Conservation (phyloP, 1,140 invertebrate genomes). For the Euura lappo region DNA sequence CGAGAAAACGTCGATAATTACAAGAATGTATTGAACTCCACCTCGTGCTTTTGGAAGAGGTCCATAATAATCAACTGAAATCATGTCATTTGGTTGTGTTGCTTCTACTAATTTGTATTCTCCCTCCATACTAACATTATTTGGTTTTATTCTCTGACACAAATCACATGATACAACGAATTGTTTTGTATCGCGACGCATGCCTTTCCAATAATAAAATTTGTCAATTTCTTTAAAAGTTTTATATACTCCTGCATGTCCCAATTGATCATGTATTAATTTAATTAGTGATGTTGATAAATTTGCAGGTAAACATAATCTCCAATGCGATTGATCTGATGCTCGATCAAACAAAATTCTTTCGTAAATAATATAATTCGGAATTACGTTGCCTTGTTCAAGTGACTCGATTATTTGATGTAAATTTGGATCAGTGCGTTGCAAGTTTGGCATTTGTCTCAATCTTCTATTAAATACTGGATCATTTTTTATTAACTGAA, state of each 20-base stretch:
- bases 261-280: slow-evolving; percentile 34
- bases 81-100: slow-evolving; percentile 29
- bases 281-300: slow-evolving; percentile 3
- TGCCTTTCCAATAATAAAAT: slow-evolving; percentile 33
- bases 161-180: slow-evolving; percentile 18
- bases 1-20: slow-evolving; percentile 42
- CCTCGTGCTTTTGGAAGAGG: slow-evolving; percentile 31
- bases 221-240: slow-evolving; percentile 33
- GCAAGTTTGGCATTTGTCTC: too few relatives aligned
- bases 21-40: slow-evolving; percentile 37
- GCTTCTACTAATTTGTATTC: slow-evolving; percentile 23
- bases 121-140: slow-evolving; percentile 17
- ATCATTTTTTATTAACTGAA: too few relatives aligned
- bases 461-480: too few relatives aligned
- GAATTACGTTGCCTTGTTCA: too few relatives aligned
- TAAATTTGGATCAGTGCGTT: too few relatives aligned
- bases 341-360: too few relatives aligned
- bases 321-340: too few relatives aligned
- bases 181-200: slow-evolving; percentile 25
- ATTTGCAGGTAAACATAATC: too few relatives aligned
- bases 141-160: slow-evolving; percentile 15
- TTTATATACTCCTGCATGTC: slow-evolving; percentile 40
- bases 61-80: slow-evolving; percentile 39
- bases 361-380: too few relatives aligned
- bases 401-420: too few relatives aligned